Evolutionary conservation across 1,140 invertebrate genomes (phyloP), one percentile per base, ranked within the genome.

Genomic region (Nebria ingens): DNA sequence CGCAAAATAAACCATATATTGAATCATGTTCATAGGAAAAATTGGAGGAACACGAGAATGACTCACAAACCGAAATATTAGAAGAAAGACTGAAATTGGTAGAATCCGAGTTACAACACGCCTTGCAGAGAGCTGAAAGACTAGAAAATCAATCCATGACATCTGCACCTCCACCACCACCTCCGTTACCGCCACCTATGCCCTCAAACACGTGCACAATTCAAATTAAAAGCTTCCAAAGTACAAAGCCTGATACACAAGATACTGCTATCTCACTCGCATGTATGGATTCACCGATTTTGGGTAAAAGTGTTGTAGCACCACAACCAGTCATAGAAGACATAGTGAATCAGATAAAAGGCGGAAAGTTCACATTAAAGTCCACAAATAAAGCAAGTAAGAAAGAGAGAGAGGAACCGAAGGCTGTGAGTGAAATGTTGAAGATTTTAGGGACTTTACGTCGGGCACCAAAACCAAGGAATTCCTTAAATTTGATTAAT

Each of bases 311-410:
- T 6, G 25, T 29, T 6, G n/a, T n/a, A n/a, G n/a, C n/a, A n/a
- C 40, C 40, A 12, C 40, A 45, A 17, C 40, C 9, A 59, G 83
- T 79, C 1, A 85, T 86, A 59, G 83, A 85, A 58, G 82, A 84
- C 34, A 83, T 87, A 57, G 84, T 87, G 2, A 85, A 83, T 65
- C 80, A 85, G 66, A 85, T 86, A 19, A 87, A 87, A 73, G 81
- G 82, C 12, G 84, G 84, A n/a, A 77, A 79, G 55, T 87, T 86
- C 66, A 84, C 81, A 0, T 67, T 86, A 9, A 82, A 84, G 49
- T 76, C 69, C 52, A 72, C 71, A 49, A 71, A 73, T 55, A 62
- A 74, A 22, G 78, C 82, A 61, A 73, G 77, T 58, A 79, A 77
- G 53, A 77, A 74, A 51, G 74, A 76, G 29, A 76, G 77, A 50